These are phyloP conservation scores for Fringilla coelebs DNA, from an alignment of 2,797 vertebrate species.

Conservation along the genomic window DNA sequence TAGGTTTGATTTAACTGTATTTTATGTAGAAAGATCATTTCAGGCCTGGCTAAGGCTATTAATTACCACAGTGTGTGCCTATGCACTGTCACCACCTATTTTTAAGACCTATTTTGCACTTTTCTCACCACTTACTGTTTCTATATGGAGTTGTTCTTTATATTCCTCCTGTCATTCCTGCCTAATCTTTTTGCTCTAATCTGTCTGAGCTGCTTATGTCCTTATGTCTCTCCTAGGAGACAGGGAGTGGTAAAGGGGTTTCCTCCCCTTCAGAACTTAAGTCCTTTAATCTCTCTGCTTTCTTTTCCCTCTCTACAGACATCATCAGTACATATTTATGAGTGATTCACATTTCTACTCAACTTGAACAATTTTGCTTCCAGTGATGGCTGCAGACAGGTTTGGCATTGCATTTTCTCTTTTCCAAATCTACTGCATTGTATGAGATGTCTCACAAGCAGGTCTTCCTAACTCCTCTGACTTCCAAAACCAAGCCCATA, in stretches of 20 bases:
- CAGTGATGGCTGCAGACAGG: background rate
- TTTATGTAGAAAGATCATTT: background rate
- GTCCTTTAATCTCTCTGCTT: background rate
- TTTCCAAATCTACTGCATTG: background rate
- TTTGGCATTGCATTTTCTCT: background rate
- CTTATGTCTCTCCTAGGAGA: background rate
- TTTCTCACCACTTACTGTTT: background rate
- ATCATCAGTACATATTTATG: background rate
- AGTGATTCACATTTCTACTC: background rate
- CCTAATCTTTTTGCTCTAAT: constrained; percentile 21
- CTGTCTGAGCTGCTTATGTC: constrained; percentile 12
- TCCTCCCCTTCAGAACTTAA: background rate
- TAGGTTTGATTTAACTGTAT: background rate
- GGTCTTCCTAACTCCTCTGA: background rate
- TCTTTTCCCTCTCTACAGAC: background rate
- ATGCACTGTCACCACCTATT: background rate
- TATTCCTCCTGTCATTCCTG: background rate
- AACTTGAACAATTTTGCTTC: background rate
- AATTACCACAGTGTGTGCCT: background rate
- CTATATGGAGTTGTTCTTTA: background rate
- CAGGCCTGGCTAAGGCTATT: background rate
- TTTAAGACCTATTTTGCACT: background rate
- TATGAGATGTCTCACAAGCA: background rate
- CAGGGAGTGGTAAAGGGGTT: background rate
- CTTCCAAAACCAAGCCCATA: background rate